Conservation (phyloP, 2,113 vertebrate species). For the Callionymus lyra region DNA sequence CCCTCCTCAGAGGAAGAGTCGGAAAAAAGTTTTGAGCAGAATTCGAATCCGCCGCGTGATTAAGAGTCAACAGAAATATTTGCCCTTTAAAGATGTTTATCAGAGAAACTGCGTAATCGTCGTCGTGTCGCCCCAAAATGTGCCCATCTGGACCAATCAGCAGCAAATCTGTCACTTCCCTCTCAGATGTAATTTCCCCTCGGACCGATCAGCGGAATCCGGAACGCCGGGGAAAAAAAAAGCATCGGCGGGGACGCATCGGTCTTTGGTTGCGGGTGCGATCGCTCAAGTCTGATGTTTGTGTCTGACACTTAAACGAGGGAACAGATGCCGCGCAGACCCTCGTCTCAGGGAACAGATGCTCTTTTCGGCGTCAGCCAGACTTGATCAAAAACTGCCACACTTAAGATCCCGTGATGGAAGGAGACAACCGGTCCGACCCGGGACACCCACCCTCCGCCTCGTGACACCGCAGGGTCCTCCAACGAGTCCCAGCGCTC, state of each 20-base stretch:
- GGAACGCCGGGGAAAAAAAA: slow-evolving; percentile 19
- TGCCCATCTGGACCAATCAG: slow-evolving; percentile 43
- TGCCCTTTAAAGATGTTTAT: slow-evolving; percentile 7
- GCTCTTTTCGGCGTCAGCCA: slow-evolving; percentile 1
- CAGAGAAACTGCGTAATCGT: slow-evolving; percentile 20
- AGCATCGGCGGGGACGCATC: slow-evolving; percentile 23
- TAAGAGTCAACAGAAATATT: background rate
- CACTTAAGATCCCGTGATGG: background rate
- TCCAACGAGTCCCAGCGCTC: no score
- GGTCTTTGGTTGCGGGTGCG: slow-evolving; percentile 29
- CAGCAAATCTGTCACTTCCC: slow-evolving; percentile 36
- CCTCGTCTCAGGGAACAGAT: slow-evolving; percentile 13
- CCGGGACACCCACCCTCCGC: no score
- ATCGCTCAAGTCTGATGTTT: slow-evolving; percentile 40
- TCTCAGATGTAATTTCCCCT: slow-evolving; percentile 44
- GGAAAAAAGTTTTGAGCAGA: no score
- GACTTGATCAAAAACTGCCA: slow-evolving; percentile 1
- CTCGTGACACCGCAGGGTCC: no score
- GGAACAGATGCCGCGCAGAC: slow-evolving; percentile 41
- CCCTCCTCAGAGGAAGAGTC: no score
- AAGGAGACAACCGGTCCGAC: no score
- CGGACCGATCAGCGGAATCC: slow-evolving; percentile 40
- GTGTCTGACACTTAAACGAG: slow-evolving; percentile 40
- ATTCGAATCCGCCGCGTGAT: no score
- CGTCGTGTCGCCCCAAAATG: slow-evolving; percentile 28